These are phyloP conservation scores for Proterorhinus semilunaris DNA, from an alignment of 2,113 vertebrate genomes.

Conservation along the genomic window DNA sequence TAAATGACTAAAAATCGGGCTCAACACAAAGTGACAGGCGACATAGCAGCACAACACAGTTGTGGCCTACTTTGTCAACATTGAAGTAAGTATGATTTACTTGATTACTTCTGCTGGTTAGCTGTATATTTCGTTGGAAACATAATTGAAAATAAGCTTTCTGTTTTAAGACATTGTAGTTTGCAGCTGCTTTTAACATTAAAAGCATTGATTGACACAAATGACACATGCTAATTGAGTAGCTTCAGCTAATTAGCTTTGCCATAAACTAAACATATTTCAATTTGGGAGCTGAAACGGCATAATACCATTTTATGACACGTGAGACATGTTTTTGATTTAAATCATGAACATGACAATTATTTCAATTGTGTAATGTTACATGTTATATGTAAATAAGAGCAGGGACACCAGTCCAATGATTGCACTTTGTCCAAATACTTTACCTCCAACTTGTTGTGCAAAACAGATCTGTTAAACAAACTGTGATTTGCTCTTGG, in stretches of 20 bases:
- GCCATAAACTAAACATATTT: slow-evolving; percentile 21
- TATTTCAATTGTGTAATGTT: background rate
- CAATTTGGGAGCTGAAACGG: slow-evolving; percentile 29
- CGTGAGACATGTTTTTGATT: background rate
- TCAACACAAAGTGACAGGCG: too few species aligned
- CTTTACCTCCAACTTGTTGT: background rate
- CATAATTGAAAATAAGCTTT: slow-evolving; percentile 1
- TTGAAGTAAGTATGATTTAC: background rate
- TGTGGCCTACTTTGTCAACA: background rate
- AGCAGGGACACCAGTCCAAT: too few species aligned
- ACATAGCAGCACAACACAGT: background rate
- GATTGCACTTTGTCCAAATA: too few species aligned
- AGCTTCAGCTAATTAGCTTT: background rate
- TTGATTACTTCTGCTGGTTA: background rate
- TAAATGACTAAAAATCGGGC: background rate
- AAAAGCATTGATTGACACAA: background rate
- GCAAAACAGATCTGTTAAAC: slow-evolving; percentile 34
- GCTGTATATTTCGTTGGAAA: background rate
- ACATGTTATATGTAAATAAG: too few species aligned
- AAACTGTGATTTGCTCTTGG: slow-evolving; percentile 18
- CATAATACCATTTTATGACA: background rate
- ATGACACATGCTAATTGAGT: background rate
- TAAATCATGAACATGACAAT: background rate
- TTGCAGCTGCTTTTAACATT: slow-evolving; percentile 24
- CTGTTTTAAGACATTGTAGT: slow-evolving; percentile 62